Percentiles rank a stretch among this genome's conserved stretches.
phyloP scores from a whole-genome alignment of 2,113 vertebrate genomes.

The Hippocampus comes region DNA sequence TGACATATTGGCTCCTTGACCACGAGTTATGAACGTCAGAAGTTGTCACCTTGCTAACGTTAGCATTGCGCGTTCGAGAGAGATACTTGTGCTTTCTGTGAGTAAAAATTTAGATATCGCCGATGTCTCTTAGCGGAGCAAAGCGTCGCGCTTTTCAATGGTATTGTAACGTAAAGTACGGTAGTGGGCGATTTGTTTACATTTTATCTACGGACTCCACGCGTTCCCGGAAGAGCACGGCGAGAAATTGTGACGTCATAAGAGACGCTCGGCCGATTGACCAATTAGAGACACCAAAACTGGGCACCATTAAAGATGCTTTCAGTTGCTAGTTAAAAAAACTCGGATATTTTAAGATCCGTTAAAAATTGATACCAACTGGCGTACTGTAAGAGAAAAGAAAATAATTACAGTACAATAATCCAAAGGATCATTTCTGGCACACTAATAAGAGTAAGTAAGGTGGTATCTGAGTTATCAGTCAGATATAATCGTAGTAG shows the following conservation, averaged over 20 bases:
- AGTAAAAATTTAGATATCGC: fast-evolving
- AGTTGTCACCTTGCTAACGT: not conserved
- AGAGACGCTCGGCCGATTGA: slow-evolving; percentile 44
- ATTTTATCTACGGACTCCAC: not conserved
- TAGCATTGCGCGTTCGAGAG: not conserved
- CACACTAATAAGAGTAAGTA: too few relatives aligned
- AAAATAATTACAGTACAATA: too few relatives aligned
- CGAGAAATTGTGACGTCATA: slow-evolving; percentile 35
- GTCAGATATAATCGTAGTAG: too few relatives aligned
- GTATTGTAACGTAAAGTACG: not conserved
- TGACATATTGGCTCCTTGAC: slow-evolving; percentile 1
- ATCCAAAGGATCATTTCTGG: too few relatives aligned
- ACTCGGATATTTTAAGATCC: not conserved
- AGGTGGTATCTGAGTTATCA: too few relatives aligned
- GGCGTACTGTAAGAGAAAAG: too few relatives aligned
- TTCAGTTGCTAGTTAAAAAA: not conserved
- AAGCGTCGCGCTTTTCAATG: not conserved
- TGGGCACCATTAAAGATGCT: not conserved
- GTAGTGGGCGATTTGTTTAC: slow-evolving; percentile 6
- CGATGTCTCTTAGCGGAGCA: not conserved
- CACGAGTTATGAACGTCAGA: not conserved
- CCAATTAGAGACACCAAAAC: slow-evolving; percentile 47
- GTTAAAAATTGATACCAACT: not conserved
- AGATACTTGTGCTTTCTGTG: not conserved
- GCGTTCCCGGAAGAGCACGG: slow-evolving; percentile 24